These are phyloP conservation scores for Erebia aethiops DNA, from an alignment of 2,888 invertebrate species.

Conservation along the genomic window DNA sequence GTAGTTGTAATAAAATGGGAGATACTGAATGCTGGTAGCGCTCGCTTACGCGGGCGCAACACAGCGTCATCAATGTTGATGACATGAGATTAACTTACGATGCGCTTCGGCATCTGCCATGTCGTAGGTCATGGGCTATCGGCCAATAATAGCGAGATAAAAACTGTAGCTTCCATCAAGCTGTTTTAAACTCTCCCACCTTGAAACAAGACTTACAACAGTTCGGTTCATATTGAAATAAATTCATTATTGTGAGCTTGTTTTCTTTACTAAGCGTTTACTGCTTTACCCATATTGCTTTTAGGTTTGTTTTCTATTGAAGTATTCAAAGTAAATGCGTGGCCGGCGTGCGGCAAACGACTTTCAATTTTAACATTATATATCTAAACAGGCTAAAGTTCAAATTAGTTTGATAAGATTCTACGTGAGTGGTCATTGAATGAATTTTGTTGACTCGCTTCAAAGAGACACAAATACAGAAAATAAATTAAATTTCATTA, in stretches of 20 bases:
- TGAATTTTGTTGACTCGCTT: slow-evolving; percentile 12
- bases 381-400: slow-evolving; percentile 33
- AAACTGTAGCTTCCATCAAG: slow-evolving; percentile 6
- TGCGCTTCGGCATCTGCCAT: slow-evolving; percentile 37
- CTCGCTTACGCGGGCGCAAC: slow-evolving; percentile 14
- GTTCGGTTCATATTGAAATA: not conserved
- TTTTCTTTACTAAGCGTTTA: slow-evolving; percentile 1
- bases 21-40: not conserved
- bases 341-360: slow-evolving; percentile 26
- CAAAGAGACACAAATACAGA: too few species aligned
- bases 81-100: slow-evolving; percentile 36
- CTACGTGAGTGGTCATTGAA: slow-evolving; percentile 39
- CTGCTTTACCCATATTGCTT: not conserved
- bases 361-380: slow-evolving; percentile 30
- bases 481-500: too few species aligned
- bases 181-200: slow-evolving; percentile 1
- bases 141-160: slow-evolving; percentile 33
- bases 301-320: slow-evolving; percentile 11
- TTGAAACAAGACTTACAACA: not conserved
- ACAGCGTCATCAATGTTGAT: slow-evolving; percentile 28
- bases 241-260: slow-evolving; percentile 11
- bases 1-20: too few species aligned
- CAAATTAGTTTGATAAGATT: slow-evolving; percentile 37
- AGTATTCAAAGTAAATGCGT: slow-evolving; percentile 2
- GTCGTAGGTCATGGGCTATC: slow-evolving; percentile 44